Percentiles rank a stretch among this genome's conserved stretches.
Evolutionary conservation across 2,113 vertebrate genomes (phyloP).

Genomic region (Rhegmatorhina hoffmannsi): DNA sequence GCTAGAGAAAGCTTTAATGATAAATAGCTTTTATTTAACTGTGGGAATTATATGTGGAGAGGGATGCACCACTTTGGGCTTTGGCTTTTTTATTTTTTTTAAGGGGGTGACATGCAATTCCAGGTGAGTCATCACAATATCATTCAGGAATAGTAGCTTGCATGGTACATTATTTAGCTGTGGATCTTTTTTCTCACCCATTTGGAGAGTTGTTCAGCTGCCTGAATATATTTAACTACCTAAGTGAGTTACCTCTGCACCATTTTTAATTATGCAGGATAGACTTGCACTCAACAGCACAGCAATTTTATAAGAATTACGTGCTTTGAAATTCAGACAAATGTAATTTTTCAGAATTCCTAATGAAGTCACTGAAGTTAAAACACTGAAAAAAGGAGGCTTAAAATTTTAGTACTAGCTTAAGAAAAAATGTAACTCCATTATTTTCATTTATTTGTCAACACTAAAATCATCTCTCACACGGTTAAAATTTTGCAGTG

Average conservation of each 20-base stretch:
- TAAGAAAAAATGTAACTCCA: not conserved
- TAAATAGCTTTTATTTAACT: not conserved
- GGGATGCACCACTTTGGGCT: fast-evolving
- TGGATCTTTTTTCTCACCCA: not conserved
- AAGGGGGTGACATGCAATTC: not conserved
- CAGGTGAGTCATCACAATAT: not conserved
- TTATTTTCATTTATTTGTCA: not conserved
- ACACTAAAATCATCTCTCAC: not conserved
- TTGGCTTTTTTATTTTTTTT: not conserved
- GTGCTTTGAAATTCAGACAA: not conserved
- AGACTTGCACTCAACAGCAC: not conserved
- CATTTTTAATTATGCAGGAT: not conserved
- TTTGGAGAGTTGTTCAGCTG: not conserved
- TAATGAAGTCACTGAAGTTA: not conserved
- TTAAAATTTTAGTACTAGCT: not conserved
- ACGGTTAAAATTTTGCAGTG: not conserved
- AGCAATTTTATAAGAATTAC: not conserved
- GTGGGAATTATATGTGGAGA: not conserved
- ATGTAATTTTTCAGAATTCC: not conserved
- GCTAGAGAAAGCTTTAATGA: not conserved
- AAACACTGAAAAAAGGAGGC: not conserved
- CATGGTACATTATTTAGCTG: not conserved
- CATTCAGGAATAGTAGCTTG: not conserved
- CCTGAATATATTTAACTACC: not conserved
- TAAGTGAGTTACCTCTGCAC: not conserved